phyloP scores from a whole-genome alignment of 2,797 vertebrate genomes.

The Paratrypauchen microcephalus region DNA sequence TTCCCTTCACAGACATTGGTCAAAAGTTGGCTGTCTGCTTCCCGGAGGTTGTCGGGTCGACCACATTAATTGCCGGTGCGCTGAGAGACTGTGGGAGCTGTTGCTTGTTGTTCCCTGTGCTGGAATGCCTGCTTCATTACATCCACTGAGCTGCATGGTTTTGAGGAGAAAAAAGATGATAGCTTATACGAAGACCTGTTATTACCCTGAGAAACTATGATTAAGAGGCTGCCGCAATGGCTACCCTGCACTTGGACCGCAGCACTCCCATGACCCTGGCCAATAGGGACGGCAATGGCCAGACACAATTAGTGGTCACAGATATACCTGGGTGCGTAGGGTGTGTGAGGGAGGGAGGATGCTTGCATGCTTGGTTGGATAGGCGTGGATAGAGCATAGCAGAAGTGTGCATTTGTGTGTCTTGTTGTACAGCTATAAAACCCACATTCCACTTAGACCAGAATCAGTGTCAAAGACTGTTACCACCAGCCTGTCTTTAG shows the following conservation, averaged over 20 bases:
- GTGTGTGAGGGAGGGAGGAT: constrained; percentile 38
- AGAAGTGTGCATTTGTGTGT: constrained; percentile 16
- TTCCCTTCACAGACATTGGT: constrained; percentile 6
- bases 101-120: constrained; percentile 58
- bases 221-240: constrained; percentile 75
- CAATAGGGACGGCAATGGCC: constrained; percentile 58
- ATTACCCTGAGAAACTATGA: constrained; percentile 68
- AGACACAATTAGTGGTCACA: constrained; percentile 72
- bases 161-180: constrained; percentile 78
- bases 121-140: constrained; percentile 73
- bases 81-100: constrained; percentile 60
- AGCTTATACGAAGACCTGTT: constrained; percentile 60
- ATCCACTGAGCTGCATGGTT: constrained; percentile 67
- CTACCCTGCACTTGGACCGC: constrained; percentile 60
- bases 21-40: constrained; percentile 22
- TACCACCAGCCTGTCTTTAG: constrained; percentile 33
- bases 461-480: constrained; percentile 54
- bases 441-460: constrained; percentile 52
- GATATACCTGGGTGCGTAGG: constrained; percentile 61
- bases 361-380: constrained; percentile 21
- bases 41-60: constrained; percentile 51
- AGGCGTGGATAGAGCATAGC: constrained; percentile 14
- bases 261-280: constrained; percentile 67
- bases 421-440: constrained; percentile 49
- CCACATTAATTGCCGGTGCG: constrained; percentile 70